Conservation (phyloP, 2,113 vertebrate species). For the Baryphthengus martii region DNA sequence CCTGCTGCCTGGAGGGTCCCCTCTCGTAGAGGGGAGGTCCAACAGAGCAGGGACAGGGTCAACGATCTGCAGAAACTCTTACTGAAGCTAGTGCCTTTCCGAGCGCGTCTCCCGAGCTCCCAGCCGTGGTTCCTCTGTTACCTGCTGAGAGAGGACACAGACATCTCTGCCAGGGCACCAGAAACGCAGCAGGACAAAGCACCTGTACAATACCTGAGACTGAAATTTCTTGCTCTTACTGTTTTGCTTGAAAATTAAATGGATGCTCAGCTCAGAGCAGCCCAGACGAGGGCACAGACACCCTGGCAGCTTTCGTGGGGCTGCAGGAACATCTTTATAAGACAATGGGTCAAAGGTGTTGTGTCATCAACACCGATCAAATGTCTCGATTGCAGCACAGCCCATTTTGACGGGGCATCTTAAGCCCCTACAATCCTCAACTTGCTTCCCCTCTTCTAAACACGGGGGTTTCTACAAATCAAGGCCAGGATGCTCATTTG, state of each 20-base stretch:
- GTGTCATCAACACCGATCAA: background rate
- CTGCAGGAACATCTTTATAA: background rate
- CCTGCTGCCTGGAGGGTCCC: background rate
- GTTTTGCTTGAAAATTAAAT: background rate
- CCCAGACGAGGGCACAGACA: accelerated
- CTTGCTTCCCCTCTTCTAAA: background rate
- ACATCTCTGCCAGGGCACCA: background rate
- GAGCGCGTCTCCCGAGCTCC: slow-evolving; percentile 96
- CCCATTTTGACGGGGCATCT: background rate
- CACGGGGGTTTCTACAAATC: background rate
- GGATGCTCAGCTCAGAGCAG: background rate
- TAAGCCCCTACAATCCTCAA: background rate
- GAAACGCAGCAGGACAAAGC: background rate
- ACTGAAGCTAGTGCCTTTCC: slow-evolving; percentile 98
- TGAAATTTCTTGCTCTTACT: background rate
- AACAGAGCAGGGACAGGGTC: accelerated
- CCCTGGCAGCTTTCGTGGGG: accelerated
- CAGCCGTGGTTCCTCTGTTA: slow-evolving; percentile 85
- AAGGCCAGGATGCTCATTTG: background rate
- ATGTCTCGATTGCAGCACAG: background rate
- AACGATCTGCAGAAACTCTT: slow-evolving; percentile 47
- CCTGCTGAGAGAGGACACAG: slow-evolving; percentile 66
- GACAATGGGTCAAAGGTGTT: background rate
- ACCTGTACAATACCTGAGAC: accelerated
- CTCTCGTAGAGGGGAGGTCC: background rate